Base-by-base conservation (phyloP, 1,140 invertebrate species). In the Drosophila obscura region DNA sequence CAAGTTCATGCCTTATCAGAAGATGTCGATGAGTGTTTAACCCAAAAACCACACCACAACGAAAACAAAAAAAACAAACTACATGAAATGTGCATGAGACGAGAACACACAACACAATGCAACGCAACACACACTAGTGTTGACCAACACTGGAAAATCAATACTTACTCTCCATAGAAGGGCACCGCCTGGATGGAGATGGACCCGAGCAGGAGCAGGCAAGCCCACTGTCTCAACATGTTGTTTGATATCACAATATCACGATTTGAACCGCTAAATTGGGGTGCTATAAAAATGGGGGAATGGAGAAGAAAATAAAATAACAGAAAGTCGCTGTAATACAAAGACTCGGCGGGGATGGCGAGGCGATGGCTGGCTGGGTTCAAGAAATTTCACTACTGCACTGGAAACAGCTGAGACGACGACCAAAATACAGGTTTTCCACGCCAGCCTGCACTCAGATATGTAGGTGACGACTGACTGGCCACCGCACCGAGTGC, bases 141-240 rank as follows among this genome's bases (percentile, higher is more conserved):
- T 24, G 11, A 2, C 4, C 35, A 13, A 1, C 35, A 39, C 31
- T 31, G 31, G 31, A 31, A 31, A 31, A 9, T 4, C 11, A 31
- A 49, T 66, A 85, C 82, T 85, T 64, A 85, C 82, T 87, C 82
- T 75, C 73, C 72, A 50, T 85, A 85, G 59, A 75, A 85, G 9
- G 82, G 82, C 16, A 71, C 74, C 45, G 82, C 82, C 49, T 74
- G 78, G 35, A 49, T 68, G 39, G 72, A 39, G 19, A 69, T 35
- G 28, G 39, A 58, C 66, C 65, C 69, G 71, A 85, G 53, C 41
- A 85, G 74, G 65, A 85, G 55, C 45, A 84, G 59, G 41, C 74
- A 87, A 19, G 82, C 82, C 82, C 82, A 85, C 31, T 78, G 62
- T 69, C 56, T 58, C 53, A 66, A 31, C 82, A 85, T 85, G 55